Evolutionary conservation across 2,797 vertebrate species (phyloP).

Genomic region (Parauchenoglanis punctatus): DNA sequence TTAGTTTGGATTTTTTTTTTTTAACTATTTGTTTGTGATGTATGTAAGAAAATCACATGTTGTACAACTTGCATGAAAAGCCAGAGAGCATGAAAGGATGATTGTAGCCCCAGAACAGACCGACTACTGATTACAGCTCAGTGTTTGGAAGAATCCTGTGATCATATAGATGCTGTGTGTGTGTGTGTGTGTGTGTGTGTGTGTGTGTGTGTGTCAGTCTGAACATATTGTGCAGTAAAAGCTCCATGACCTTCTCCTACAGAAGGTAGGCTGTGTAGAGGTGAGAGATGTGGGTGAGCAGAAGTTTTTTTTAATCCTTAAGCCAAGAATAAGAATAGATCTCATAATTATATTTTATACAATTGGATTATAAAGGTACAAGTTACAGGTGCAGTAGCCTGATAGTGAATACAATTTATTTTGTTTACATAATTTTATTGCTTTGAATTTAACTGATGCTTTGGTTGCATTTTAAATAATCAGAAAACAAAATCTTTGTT

Average conservation of each 20-base stretch:
- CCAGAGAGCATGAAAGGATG: too few species aligned
- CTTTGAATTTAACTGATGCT: not conserved
- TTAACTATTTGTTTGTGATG: not conserved
- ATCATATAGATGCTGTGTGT: not conserved
- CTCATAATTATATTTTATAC: not conserved
- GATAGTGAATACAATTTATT: not conserved
- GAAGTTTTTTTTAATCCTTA: not conserved
- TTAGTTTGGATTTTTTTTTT: not conserved
- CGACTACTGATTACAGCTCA: not conserved
- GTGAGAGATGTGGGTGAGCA: not conserved
- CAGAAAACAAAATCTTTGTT: not conserved
- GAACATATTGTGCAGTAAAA: not conserved
- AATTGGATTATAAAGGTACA: not conserved
- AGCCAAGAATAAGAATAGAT: not conserved
- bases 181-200: not conserved
- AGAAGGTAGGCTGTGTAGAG: not conserved
- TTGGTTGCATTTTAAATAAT: not conserved
- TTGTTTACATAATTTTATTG: not conserved
- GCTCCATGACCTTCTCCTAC: not conserved
- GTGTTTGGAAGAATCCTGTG: not conserved
- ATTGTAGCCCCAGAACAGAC: not conserved
- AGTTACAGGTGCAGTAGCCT: not conserved
- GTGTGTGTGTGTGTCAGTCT: not conserved
- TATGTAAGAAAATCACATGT: not conserved
- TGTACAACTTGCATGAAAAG: not conserved